Base-by-base conservation (phyloP, 2,113 vertebrate genomes). In the Saccopteryx leptura region DNA sequence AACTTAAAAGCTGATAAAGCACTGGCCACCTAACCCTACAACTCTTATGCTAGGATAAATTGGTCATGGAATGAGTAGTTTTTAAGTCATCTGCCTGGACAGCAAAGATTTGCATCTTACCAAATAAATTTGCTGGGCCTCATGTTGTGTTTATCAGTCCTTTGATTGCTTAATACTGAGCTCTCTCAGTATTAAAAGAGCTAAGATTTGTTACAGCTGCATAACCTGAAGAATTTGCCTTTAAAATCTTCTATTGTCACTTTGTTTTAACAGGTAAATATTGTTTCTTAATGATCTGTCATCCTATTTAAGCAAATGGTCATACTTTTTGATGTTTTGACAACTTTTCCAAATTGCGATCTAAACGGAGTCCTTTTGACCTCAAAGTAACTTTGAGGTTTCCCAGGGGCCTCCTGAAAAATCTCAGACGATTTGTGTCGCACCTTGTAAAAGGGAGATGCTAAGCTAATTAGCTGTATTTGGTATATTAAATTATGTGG, bases 391-490 rank as follows among this genome's bases (percentile, higher is more conserved):
- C 14, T 63, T 76, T 89, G 76, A 89, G 26, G 66, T 58, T 81
- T 80, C 75, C 65, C 31, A 83, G 33, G 89, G 50, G 9, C 1
- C 17, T 63, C 15, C 21, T 50, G 50, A 87, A 82, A 72, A 82
- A 75, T 75, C 61, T 89, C 78, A 58, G 33, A 75, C 28, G 39
- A 66, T 75, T 58, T 89, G 23, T 58, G 39, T 66, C 31, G 82
- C 60, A 94, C 86, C 68, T 94, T 58, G 50, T 94, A 82, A 89
- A 94, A 26, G 63, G 33, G 71, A 71, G 54, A 87, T 61, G 31
- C 28, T 80, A 80, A 87, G 61, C 5, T 82, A 56, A 56, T 23
- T 82, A 74, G 12, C 60, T 50, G 82, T 50, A 82, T 94, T 89
- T 82, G 60, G 26, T 56, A 33, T 83, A 50, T 58, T 75, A 83